Conservation (phyloP, 2,113 vertebrate genomes). For the Vulpes lagopus region DNA sequence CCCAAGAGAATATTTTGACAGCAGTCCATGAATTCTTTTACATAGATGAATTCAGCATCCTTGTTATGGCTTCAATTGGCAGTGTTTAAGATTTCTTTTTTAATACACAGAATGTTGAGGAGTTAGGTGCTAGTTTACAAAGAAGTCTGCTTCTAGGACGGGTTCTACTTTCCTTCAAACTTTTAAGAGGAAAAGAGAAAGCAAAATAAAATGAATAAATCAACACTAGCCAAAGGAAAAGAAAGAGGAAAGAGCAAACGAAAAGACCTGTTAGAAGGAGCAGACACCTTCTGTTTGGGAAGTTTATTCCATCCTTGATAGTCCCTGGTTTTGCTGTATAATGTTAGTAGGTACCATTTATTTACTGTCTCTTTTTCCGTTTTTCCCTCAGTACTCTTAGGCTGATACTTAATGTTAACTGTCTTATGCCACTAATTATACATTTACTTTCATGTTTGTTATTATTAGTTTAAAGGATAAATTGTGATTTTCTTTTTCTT, state of each 20-base stretch:
- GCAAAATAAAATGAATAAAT: not conserved
- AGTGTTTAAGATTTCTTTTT: not conserved
- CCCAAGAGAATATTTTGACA: not conserved
- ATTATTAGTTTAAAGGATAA: conserved; percentile 59
- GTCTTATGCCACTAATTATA: conserved; percentile 25
- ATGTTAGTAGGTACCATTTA: not conserved
- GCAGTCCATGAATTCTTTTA: not conserved
- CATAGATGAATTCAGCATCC: not conserved
- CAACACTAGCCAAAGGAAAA: not conserved
- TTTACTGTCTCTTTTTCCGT: conserved; percentile 4
- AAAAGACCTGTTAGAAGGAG: not conserved
- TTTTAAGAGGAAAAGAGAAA: not conserved
- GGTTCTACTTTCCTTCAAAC: conserved; percentile 18
- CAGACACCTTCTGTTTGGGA: not conserved
- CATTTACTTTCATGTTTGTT: conserved; percentile 65
- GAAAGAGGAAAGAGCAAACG: not conserved
- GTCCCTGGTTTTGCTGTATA: not conserved
- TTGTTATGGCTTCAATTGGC: not conserved
- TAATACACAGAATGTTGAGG: not conserved
- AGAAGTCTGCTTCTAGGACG: not conserved
- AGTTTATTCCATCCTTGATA: not conserved
- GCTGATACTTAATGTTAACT: conserved; percentile 12
- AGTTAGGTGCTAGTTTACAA: not conserved
- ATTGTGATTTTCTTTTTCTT: conserved; percentile 27
- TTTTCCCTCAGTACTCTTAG: not conserved